Base-by-base conservation (phyloP, 2,888 invertebrate species). In the Drosophila hamatofila region DNA sequence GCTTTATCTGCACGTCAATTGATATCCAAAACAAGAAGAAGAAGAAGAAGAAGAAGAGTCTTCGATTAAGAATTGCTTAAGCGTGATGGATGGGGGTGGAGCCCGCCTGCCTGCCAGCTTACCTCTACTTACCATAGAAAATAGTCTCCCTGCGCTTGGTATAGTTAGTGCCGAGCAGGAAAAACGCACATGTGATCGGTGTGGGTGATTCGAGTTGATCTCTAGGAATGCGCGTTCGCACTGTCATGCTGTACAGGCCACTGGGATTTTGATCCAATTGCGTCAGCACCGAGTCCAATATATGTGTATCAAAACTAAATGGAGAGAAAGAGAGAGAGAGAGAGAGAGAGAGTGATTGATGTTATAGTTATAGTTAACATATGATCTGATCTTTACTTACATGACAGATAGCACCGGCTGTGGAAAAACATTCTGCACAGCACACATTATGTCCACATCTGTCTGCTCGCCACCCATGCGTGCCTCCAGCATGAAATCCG, bases 71-170 rank as follows among this genome's bases (percentile, higher is more conserved):
- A 18, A 55, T 18, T 16, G 37, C 5, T 55, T 11, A 16, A 6
- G 5, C 1, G 23, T 2, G 11, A 3, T 14, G 39, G 11, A 3
- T 14, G 39, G 21, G 23, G 25, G 35, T 14, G 5, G 35, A 35
- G 35, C 27, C 33, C 7, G 41, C 41, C 57, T 33, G 66, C 35
- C 46, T 33, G 71, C 70, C 78, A 54, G 81, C 91, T 91, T 91
- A 91, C 91, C 91, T 91, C 84, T 91, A 90, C 91, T 92, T 91
- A 93, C 93, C 93, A 91, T 93, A 93, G 90, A 92, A 93, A 83
- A 93, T 92, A 82, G 93, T 93, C 90, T 93, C 93, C 85, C 92
- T 90, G 86, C 92, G 91, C 80, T 92, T 93, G 83, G 93, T 92
- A 80, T 93, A 93, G 89, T 93, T 92, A 67, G 93, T 93, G 76